Evolutionary conservation across 2,113 vertebrate species (phyloP).

Genomic region (Macroglossus sobrinus): DNA sequence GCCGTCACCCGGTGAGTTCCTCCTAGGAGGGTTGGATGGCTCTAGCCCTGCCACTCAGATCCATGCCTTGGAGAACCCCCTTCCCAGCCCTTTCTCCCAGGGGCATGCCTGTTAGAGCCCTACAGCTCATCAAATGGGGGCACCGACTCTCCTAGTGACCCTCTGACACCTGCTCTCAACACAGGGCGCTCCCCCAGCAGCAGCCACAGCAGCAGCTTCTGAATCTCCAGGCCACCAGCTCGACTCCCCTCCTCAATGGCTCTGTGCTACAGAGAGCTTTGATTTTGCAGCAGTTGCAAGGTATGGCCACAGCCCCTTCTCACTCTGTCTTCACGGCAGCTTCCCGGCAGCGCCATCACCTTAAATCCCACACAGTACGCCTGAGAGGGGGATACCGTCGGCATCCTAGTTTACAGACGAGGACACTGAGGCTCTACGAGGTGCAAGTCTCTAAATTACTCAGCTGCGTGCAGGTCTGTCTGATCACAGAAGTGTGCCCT

Average conservation of each 20-base stretch:
- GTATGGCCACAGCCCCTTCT: slow-evolving; percentile 75
- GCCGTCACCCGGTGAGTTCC: slow-evolving; percentile 87
- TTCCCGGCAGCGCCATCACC: neutral
- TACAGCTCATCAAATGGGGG: neutral
- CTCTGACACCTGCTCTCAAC: neutral
- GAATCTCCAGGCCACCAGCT: slow-evolving; percentile 87
- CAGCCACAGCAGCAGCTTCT: slow-evolving; percentile 89
- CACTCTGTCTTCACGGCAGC: accelerated
- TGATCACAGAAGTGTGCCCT: neutral
- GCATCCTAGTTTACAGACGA: neutral
- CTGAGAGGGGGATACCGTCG: neutral
- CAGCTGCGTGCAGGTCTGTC: neutral
- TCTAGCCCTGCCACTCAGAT: neutral
- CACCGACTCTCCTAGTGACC: neutral
- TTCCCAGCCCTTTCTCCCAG: neutral
- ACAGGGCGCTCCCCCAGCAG: slow-evolving; percentile 81
- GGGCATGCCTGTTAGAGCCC: neutral
- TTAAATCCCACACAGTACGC: neutral
- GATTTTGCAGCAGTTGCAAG: slow-evolving; percentile 97
- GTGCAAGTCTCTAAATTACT: neutral
- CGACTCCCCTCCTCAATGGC: slow-evolving; percentile 90
- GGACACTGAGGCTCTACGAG: neutral
- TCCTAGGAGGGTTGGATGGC: neutral
- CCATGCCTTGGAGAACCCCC: neutral
- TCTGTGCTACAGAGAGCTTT: slow-evolving; percentile 94